Percentiles rank a stretch among this genome's conserved stretches.
Evolutionary conservation across 2,797 vertebrate genomes (phyloP).

Genomic region (Decapterus maruadsi): DNA sequence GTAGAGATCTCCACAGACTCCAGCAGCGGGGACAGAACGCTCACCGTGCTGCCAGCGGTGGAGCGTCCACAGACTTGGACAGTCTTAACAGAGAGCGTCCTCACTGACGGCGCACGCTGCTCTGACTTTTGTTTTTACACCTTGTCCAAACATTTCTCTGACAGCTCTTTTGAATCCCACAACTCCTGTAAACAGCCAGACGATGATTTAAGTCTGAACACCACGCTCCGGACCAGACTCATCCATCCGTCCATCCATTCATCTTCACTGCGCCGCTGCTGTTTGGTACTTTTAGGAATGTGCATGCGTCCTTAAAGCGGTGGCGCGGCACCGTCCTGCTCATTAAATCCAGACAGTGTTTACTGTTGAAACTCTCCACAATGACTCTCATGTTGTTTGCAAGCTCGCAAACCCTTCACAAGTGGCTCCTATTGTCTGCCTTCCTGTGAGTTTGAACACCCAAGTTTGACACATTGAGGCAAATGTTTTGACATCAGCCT

Average conservation of each 20-base stretch:
- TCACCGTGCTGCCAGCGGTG: not conserved
- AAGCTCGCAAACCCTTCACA: not conserved
- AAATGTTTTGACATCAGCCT: constrained; percentile 3
- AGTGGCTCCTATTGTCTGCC: not conserved
- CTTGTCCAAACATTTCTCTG: constrained; percentile 62
- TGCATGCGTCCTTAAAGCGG: not conserved
- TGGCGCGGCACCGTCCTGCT: constrained; percentile 12
- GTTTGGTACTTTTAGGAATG: constrained; percentile 34
- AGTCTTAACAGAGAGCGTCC: constrained; percentile 22
- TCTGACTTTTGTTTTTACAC: constrained; percentile 43
- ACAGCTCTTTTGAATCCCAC: constrained; percentile 42
- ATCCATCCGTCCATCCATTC: constrained; percentile 30
- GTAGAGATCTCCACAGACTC: not conserved
- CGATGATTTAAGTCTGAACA: constrained; percentile 34
- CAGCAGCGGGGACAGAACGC: constrained; percentile 9
- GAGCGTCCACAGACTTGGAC: constrained; percentile 7
- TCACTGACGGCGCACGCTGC: not conserved
- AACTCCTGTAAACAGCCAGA: constrained; percentile 42
- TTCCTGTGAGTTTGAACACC: not conserved
- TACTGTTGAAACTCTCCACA: constrained; percentile 8
- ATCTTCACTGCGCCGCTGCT: not conserved
- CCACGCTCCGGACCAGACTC: constrained; percentile 12
- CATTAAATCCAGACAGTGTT: constrained; percentile 44
- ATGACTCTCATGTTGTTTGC: constrained; percentile 20
- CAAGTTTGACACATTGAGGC: not conserved